Evolutionary conservation across 2,113 vertebrate genomes (phyloP), one percentile per base, ranked within the genome.

Genomic region (Ceratotherium simum): DNA sequence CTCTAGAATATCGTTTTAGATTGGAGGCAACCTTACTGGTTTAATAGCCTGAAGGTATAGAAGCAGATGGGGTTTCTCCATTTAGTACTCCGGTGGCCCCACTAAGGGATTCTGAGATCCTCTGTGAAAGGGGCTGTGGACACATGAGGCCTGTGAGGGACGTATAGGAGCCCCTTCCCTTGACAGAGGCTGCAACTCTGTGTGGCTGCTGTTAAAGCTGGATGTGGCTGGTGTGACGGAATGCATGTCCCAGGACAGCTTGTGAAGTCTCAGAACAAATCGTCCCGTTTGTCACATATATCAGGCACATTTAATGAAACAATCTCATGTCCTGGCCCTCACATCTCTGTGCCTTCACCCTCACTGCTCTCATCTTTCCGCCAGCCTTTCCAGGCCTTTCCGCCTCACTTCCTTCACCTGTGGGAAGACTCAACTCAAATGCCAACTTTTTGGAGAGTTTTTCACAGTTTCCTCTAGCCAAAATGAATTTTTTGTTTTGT

Each of bases 201-300:
- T 8, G n/a, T 1, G n/a, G 56, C 27, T 1, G 3, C 51, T 14
- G 29, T 62, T 16, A 29, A 46, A n/a, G 33, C 4, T 2, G 33
- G 2, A 21, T 20, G 31, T 72, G 54, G 18, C 36, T 5, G 2
- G 7, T 13, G 31, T 48, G 33, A 48, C 3, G 13, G n/a, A 62
- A 46, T 25, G 9, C 7, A 39, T 10, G 25, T 42, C 70, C 21
- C 60, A 70, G 36, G 60, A 20, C 0, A 4, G 36, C 64, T 62
- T 69, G 20, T 54, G 67, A 81, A 14, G 21, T n/a, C 76, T 56
- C 51, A 42, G 23, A 31, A 70, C 14, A 51, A 83, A 60, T 51
- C 1, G 1, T 56, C 6, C 7, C 10, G 64, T 51, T n/a, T 54
- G 42, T 14, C 51, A 31, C 56, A 54, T 0, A 10, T 0, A 4